Percentiles rank a stretch among this genome's conserved stretches.
Evolutionary conservation across 2,113 vertebrate species (phyloP).

Genomic region (Agelaius phoeniceus): DNA sequence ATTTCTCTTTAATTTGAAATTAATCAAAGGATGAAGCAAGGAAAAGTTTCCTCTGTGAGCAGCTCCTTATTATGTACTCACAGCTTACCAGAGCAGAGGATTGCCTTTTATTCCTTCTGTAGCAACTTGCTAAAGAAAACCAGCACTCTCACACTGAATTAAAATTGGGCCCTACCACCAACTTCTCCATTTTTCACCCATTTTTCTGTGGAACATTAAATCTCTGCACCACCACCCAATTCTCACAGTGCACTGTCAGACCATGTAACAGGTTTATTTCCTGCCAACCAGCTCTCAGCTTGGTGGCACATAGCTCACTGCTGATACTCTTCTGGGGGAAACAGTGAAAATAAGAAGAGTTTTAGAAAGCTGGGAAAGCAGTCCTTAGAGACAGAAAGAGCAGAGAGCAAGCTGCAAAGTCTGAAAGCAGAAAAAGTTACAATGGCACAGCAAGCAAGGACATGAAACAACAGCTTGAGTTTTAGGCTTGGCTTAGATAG

Average conservation of each 20-base stretch:
- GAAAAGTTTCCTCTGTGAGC: neutral
- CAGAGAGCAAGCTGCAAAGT: neutral
- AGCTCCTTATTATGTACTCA: neutral
- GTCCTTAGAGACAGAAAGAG: neutral
- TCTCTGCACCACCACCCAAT: neutral
- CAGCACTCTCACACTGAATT: neutral
- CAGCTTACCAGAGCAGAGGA: neutral
- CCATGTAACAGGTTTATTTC: neutral
- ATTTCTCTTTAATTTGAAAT: neutral
- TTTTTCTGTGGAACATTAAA: neutral
- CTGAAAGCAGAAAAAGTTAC: neutral
- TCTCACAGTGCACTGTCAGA: neutral
- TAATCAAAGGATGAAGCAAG: slow-evolving; percentile 3
- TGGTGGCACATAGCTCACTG: neutral
- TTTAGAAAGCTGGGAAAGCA: neutral
- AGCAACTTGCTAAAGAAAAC: neutral
- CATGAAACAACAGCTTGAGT: neutral
- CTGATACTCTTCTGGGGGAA: neutral
- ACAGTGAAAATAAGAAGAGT: neutral
- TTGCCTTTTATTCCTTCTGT: neutral
- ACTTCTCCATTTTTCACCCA: neutral
- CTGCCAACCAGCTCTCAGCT: neutral
- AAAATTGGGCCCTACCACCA: neutral
- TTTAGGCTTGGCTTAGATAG: neutral
- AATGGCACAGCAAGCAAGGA: neutral